phyloP scores from a whole-genome alignment of 1,140 invertebrate species.

The Trichonephila clavipes region DNA sequence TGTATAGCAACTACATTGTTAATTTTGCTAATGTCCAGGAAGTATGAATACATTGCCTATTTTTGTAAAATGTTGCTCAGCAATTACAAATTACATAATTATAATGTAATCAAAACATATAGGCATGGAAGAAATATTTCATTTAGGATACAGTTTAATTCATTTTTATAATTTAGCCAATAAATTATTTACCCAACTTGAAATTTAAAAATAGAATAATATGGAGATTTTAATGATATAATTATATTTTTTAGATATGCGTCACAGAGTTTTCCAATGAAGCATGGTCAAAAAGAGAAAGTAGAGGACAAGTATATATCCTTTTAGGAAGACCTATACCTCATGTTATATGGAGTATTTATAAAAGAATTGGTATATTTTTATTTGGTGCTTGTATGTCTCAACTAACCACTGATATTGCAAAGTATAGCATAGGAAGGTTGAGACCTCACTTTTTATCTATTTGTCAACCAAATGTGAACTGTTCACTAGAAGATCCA shows the following conservation, averaged over 20 bases:
- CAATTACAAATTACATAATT: too few species aligned
- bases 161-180: too few species aligned
- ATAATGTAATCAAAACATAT: too few species aligned
- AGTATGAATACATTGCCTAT: too few species aligned
- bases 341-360: conserved; percentile 71
- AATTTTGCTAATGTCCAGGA: too few species aligned
- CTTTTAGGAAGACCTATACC: conserved; percentile 50
- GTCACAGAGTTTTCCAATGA: conserved; percentile 66
- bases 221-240: too few species aligned
- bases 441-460: conserved; percentile 94
- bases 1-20: too few species aligned
- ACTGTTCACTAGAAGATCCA: conserved; percentile 56
- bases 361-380: conserved; percentile 85
- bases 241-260: conserved; percentile 39
- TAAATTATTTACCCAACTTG: too few species aligned
- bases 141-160: too few species aligned
- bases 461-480: conserved; percentile 82
- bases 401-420: conserved; percentile 92
- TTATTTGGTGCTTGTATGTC: conserved; percentile 91
- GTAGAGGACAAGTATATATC: conserved; percentile 40
- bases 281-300: conserved; percentile 15
- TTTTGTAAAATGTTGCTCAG: too few species aligned
- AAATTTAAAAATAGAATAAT: too few species aligned
- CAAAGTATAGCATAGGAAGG: conserved; percentile 94
- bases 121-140: too few species aligned